Percentiles rank a stretch among this genome's conserved stretches.
phyloP scores from a whole-genome alignment of 1,140 invertebrate genomes.

The Pissodes strobi region DNA sequence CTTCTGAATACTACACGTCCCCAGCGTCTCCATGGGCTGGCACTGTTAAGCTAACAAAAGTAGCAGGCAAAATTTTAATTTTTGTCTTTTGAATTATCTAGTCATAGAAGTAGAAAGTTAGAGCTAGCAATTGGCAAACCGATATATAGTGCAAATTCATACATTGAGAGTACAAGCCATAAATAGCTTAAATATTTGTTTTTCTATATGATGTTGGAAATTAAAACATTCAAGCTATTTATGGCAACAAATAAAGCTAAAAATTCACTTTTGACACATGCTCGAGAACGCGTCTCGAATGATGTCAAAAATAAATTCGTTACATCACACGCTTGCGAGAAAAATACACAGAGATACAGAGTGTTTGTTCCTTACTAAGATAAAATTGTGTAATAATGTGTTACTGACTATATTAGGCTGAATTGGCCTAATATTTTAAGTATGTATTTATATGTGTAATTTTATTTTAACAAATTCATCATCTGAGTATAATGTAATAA shows the following conservation, averaged over 20 bases:
- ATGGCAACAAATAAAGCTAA: slow-evolving; percentile 50
- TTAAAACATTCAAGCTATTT: slow-evolving; percentile 19
- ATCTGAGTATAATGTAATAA: too few relatives aligned
- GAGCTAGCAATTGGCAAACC: slow-evolving; percentile 53
- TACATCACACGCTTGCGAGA: slow-evolving; percentile 49
- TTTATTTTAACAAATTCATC: too few relatives aligned
- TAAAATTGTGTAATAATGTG: background rate
- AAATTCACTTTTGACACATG: slow-evolving; percentile 28
- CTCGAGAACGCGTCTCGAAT: slow-evolving; percentile 9
- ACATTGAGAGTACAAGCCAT: slow-evolving; percentile 36
- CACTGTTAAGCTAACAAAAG: too few relatives aligned
- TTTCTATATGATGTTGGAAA: background rate
- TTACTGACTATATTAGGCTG: too few relatives aligned
- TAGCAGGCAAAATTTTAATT: too few relatives aligned
- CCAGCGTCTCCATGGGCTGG: too few relatives aligned
- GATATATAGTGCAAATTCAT: slow-evolving; percentile 48
- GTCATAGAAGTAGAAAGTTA: slow-evolving; percentile 51
- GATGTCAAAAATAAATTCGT: slow-evolving; percentile 35
- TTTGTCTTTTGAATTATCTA: slow-evolving; percentile 23
- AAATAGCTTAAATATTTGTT: slow-evolving; percentile 22
- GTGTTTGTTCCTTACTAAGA: slow-evolving; percentile 6
- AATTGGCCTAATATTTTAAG: too few relatives aligned
- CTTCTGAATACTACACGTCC: too few relatives aligned
- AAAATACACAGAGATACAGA: slow-evolving; percentile 35
- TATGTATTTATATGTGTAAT: too few relatives aligned